A percentile compares a stretch with the other conserved stretches of the same genome.
These are phyloP conservation scores for Phalangium opilio DNA, from an alignment of 2,888 invertebrate species.

Conservation along the genomic window DNA sequence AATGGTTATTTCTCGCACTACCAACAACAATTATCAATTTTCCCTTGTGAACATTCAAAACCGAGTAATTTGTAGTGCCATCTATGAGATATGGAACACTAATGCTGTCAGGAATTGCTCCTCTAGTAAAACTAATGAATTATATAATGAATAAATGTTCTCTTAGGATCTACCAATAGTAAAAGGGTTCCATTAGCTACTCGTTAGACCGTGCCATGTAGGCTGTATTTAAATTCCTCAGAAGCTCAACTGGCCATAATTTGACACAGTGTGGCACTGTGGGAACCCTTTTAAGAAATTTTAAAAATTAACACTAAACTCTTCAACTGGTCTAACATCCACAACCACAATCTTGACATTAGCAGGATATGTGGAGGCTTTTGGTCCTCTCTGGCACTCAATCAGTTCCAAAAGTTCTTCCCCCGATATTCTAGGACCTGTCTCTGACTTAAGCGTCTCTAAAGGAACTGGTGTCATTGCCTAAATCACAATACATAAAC, in stretches of 20 bases:
- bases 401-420: constrained; percentile 63
- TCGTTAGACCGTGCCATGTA: no score
- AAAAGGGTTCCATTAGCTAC: no score
- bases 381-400: constrained; percentile 29
- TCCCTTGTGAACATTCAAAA: constrained; percentile 42
- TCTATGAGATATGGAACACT: constrained; percentile 77
- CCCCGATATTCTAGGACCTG: constrained; percentile 67
- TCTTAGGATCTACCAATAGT: no score
- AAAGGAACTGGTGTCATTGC: constrained; percentile 52
- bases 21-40: constrained; percentile 63
- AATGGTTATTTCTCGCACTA: constrained; percentile 45
- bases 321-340: constrained; percentile 49
- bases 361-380: constrained; percentile 24
- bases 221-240: no score
- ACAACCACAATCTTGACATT: constrained; percentile 43
- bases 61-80: constrained; percentile 47
- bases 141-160: no score
- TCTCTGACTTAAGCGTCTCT: constrained; percentile 52
- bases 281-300: no score
- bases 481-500: no score
- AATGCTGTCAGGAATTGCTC: constrained; percentile 40
- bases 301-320: constrained; percentile 41
- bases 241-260: no score
- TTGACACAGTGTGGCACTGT: no score
- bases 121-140: constrained; percentile 57